Evolutionary conservation across 2,888 invertebrate genomes (phyloP).

Genomic region (Ochlodes sylvanus): DNA sequence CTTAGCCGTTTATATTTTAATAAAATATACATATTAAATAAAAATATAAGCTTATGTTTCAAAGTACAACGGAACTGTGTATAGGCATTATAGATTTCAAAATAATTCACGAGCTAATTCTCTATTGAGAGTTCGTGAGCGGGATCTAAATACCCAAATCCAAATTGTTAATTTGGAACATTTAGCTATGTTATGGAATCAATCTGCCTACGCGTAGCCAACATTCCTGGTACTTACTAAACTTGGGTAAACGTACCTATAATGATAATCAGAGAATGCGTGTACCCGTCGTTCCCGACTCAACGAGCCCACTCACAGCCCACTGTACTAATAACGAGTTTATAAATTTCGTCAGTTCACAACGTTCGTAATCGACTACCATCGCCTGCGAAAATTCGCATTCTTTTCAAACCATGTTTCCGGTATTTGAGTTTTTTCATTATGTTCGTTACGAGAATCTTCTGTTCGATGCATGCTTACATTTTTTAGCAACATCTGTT

Average conservation of each 20-base stretch:
- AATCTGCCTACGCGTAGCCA: neutral
- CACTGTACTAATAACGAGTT: constrained; percentile 40
- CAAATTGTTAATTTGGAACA: neutral
- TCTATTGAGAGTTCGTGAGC: no score
- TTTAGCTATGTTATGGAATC: constrained; percentile 1
- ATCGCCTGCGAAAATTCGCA: constrained; percentile 12
- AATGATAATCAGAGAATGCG: constrained; percentile 8
- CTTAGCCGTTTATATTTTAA: no score
- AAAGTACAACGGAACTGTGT: no score
- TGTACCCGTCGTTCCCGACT: constrained; percentile 16
- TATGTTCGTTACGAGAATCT: constrained; percentile 31
- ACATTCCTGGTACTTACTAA: neutral
- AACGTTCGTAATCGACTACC: constrained; percentile 28
- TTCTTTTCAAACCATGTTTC: constrained; percentile 40
- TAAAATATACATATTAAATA: no score
- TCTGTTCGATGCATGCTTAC: constrained; percentile 23
- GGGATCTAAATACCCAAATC: no score
- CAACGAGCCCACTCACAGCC: constrained; percentile 21
- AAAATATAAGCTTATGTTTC: no score
- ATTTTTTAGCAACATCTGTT: constrained; percentile 29
- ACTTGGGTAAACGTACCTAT: constrained; percentile 2
- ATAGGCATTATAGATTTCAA: no score
- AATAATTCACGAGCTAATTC: no score
- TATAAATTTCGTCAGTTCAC: constrained; percentile 41
- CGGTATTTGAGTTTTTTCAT: constrained; percentile 34